Base-by-base conservation (phyloP, 2,888 invertebrate species). In the Monoplex corrugatus region DNA sequence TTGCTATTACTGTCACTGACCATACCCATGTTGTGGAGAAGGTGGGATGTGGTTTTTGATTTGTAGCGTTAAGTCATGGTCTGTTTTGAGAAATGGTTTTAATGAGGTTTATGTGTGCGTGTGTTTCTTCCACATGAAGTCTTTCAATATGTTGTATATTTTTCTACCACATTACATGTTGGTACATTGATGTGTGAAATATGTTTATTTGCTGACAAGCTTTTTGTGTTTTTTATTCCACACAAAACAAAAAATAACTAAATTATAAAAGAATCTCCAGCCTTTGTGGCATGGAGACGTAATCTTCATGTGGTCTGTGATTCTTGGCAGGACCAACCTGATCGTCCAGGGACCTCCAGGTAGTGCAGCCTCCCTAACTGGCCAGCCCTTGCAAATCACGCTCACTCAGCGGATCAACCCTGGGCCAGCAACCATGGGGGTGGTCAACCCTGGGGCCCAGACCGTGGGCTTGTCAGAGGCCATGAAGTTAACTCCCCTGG, bases 1-100 rank as follows among this genome's bases (percentile, higher is more conserved):
- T 35, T 35, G 93, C 91, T 32, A 91, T 94, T 40, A 90, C 91
- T 32, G 38, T 89, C 19, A 10, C 89, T 23, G 78, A 87, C 28
- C 68, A 84, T 19, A n/a, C n/a, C 28, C 10, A 28, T 16, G 78
- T 78, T 28, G 78, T 8, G 68, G 28, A 28, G 8, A n/a, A n/a
- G 68, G n/a, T 23, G 68, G 68, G 0, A n/a, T n/a, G n/a, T n/a
- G n/a, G n/a, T n/a, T n/a, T n/a, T n/a, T n/a, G n/a, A n/a, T n/a
- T n/a, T n/a, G 0, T 68, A 68, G 50, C 50, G 50, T 13, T 50
- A 50, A 13, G 10, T 50, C 50, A 50, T 19, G 19, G 50, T 10
- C 19, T 10, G 50, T 50, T 50, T 13, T 10, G 50, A 19, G 19
- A 50, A 50, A 50, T 10, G 50, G 50, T 50, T 13, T 19, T 13